phyloP scores from a whole-genome alignment of 2,797 vertebrate genomes.

The Sandelia bainsii region DNA sequence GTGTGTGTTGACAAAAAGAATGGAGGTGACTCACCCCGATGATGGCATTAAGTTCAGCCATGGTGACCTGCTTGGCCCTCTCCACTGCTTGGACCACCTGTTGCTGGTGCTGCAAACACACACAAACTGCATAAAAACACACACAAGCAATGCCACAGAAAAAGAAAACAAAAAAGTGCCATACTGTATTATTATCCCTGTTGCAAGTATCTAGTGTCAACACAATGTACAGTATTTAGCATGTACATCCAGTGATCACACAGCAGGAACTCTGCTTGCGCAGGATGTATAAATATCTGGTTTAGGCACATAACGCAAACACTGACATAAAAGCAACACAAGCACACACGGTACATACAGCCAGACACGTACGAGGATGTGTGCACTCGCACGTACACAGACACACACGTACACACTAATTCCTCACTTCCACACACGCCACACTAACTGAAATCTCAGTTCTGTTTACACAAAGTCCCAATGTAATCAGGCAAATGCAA shows the following conservation, averaged over 20 bases:
- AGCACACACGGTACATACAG: constrained; percentile 17
- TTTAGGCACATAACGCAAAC: constrained; percentile 27
- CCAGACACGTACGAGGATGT: neutral
- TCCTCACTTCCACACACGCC: constrained; percentile 1
- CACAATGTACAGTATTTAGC: neutral
- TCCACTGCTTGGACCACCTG: constrained; percentile 86
- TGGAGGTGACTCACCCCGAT: constrained; percentile 89
- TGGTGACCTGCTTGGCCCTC: constrained; percentile 95
- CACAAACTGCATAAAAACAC: constrained; percentile 17
- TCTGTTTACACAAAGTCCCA: constrained; percentile 62
- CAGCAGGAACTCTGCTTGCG: constrained; percentile 15
- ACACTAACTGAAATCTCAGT: constrained; percentile 48
- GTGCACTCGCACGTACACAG: neutral
- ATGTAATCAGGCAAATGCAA: constrained; percentile 63
- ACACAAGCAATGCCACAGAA: constrained; percentile 5
- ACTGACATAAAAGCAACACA: constrained; percentile 24
- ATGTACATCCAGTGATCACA: neutral
- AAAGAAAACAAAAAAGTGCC: neutral
- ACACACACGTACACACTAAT: neutral
- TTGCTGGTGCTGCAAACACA: constrained; percentile 78
- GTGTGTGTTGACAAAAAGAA: constrained; percentile 31
- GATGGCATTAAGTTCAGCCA: constrained; percentile 96
- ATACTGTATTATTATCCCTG: neutral
- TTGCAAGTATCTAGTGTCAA: neutral
- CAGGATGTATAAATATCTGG: constrained; percentile 25